Base-by-base conservation (phyloP, 35 echinoderm and acorn worm species). In the Hemicentrotus pulcherrimus region DNA sequence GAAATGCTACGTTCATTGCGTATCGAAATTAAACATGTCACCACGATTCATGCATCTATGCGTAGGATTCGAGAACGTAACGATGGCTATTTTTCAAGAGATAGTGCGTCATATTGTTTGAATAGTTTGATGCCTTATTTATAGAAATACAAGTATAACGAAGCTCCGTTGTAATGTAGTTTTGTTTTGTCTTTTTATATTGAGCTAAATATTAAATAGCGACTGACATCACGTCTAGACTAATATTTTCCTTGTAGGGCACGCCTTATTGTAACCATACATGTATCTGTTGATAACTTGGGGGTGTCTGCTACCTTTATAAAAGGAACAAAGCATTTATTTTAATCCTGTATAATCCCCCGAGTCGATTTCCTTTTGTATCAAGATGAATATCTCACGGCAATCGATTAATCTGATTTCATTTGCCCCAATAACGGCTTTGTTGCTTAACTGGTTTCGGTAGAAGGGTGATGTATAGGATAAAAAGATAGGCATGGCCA, bases 261-360 rank as follows among this genome's bases (percentile, higher is more conserved):
- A 78, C 22, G 19, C 65, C 24, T n/a, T 78, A 8, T 28, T 78
- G 24, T 4, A 78, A 78, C 65, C 4, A 78, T 7, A 78, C 19
- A 28, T 28, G 19, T 6, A 78, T 28, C 65, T 6, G 19, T 28
- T 28, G 65, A 78, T 78, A 78, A 78, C 5, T 28, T 78, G 24
- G 5, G 5, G 50, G 65, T 78, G 65, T 78, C 65, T 78, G 65
- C 24, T 78, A 7, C 0, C 65, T 3, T 78, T 78, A 18, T 78
- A n/a, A n/a, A 22, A 6, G 22, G 65, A 78, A 78, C 65, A 78
- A 78, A n/a, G 24, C 65, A 78, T 18, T 41, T 18, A 5, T 78
- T 78, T 78, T 78, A 78, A 78, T 78, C 65, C 65, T 78, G 22
- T 78, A 78, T 78, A 78, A 78, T 78, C 65, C 65, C 50, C 65